Conservation (phyloP, 1,140 invertebrate species). For the Drosophila kikkawai region DNA sequence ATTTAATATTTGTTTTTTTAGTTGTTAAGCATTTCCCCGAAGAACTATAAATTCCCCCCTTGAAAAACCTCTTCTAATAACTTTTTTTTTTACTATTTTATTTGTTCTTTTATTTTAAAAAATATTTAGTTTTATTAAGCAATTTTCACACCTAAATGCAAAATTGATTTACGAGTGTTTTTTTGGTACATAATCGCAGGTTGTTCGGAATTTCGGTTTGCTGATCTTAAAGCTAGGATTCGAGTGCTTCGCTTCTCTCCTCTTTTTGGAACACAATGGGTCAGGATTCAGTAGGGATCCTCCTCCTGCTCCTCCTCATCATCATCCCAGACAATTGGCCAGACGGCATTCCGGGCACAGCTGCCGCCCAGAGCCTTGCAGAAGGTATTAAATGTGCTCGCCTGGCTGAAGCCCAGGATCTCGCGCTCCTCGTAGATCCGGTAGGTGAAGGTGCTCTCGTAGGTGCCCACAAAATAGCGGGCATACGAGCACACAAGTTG, state of each 20-base stretch:
- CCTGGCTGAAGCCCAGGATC: slow-evolving; percentile 93
- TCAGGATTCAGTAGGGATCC: slow-evolving; percentile 31
- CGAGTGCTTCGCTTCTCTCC: slow-evolving; percentile 2
- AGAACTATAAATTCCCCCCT: no score
- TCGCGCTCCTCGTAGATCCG: slow-evolving; percentile 98
- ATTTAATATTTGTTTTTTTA: no score
- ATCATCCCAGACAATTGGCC: slow-evolving; percentile 86
- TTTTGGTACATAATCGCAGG: slow-evolving; percentile 50
- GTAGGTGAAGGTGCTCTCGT: slow-evolving; percentile 98
- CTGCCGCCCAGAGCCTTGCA: slow-evolving; percentile 87
- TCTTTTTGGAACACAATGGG: slow-evolving; percentile 9
- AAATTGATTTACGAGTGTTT: slow-evolving; percentile 9
- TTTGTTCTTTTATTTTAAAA: neutral
- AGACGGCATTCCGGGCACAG: slow-evolving; percentile 85
- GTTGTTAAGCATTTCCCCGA: neutral
- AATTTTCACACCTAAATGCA: neutral
- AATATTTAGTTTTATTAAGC: slow-evolving; percentile 4
- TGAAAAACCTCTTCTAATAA: neutral
- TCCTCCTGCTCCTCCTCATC: slow-evolving; percentile 17
- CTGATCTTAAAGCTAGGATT: slow-evolving; percentile 32
- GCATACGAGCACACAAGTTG: slow-evolving; percentile 97
- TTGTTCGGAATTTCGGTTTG: slow-evolving; percentile 39
- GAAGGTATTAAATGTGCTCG: slow-evolving; percentile 95
- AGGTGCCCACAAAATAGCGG: slow-evolving; percentile 94
- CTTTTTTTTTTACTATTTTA: no score